Conservation (phyloP, 2,797 vertebrate species). For the Intellagama lesueurii region DNA sequence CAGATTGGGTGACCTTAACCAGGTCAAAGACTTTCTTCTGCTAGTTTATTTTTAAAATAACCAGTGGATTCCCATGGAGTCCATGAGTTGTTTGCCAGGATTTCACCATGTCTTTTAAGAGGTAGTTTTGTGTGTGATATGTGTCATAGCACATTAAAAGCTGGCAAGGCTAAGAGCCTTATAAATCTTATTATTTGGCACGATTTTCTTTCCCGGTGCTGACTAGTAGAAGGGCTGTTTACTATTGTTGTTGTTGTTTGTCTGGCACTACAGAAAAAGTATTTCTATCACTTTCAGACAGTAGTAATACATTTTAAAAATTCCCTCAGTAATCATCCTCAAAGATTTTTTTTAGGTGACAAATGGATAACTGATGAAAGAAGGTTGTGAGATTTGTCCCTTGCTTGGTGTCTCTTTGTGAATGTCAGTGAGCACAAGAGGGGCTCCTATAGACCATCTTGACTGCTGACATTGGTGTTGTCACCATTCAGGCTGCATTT, state of each 20-base stretch:
- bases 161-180: background rate
- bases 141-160: background rate
- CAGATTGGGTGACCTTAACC: fast-evolving
- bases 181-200: background rate
- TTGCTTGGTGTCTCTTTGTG: too few relatives aligned
- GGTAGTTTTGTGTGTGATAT: background rate
- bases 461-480: too few relatives aligned
- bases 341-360: too few relatives aligned
- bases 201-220: background rate
- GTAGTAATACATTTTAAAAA: too few relatives aligned
- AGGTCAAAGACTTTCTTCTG: background rate
- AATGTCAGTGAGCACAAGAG: too few relatives aligned
- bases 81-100: fast-evolving
- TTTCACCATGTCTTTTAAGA: background rate
- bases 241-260: background rate
- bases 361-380: too few relatives aligned
- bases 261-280: too few relatives aligned
- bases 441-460: too few relatives aligned
- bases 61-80: background rate
- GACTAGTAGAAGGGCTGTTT: slow-evolving; percentile 11
- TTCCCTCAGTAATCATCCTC: too few relatives aligned
- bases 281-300: too few relatives aligned
- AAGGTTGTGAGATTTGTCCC: too few relatives aligned
- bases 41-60: slow-evolving; percentile 14
- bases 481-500: too few relatives aligned